Conservation (phyloP, 1,140 invertebrate genomes). For the Marisa cornuarietis region DNA sequence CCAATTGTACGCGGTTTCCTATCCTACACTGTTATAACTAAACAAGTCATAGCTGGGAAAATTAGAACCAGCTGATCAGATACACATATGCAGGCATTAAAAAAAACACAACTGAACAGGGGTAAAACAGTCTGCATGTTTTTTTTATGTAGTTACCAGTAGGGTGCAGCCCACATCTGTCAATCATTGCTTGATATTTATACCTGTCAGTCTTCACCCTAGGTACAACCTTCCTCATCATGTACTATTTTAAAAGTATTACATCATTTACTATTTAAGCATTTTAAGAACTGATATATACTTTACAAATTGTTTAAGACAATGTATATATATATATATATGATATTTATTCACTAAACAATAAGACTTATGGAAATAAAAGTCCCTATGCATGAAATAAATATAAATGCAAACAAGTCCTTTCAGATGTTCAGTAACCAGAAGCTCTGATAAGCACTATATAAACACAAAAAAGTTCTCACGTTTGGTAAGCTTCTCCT, state of each 20-base stretch:
- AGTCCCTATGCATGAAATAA: background rate
- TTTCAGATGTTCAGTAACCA: background rate
- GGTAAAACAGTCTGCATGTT: too few relatives aligned
- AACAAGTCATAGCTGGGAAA: too few relatives aligned
- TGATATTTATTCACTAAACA: background rate
- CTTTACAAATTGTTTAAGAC: background rate
- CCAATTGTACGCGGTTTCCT: too few relatives aligned
- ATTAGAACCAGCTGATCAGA: background rate
- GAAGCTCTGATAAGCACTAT: background rate
- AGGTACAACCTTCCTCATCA: too few relatives aligned
- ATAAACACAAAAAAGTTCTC: conserved; percentile 5
- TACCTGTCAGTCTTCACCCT: too few relatives aligned
- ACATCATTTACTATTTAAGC: background rate
- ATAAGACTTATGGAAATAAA: background rate
- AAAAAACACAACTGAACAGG: too few relatives aligned
- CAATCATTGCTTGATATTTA: too few relatives aligned
- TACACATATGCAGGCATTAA: background rate
- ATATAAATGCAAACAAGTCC: background rate
- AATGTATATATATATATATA: background rate
- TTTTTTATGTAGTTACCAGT: too few relatives aligned
- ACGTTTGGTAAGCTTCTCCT: conserved; percentile 10
- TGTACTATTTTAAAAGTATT: background rate
- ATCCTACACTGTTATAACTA: too few relatives aligned
- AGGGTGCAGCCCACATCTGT: too few relatives aligned
- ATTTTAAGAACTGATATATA: background rate